Evolutionary conservation across 2,888 invertebrate species (phyloP).

Genomic region (Drosophila falleni): DNA sequence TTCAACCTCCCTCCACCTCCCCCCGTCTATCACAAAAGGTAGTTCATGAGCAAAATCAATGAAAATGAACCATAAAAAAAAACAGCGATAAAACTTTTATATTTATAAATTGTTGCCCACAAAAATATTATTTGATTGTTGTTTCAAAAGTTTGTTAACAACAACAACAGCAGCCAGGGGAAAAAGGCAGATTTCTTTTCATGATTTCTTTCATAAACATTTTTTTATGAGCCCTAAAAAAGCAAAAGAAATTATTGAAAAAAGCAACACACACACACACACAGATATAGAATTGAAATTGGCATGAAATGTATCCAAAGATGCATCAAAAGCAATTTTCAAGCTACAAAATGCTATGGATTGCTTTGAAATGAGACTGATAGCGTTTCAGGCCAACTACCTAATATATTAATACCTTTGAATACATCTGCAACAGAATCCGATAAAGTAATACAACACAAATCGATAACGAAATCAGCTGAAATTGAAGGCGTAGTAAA

Average conservation of each 20-base stretch:
- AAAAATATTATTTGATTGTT: slow-evolving; percentile 76
- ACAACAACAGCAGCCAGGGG: not conserved
- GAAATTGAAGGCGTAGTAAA: slow-evolving; percentile 74
- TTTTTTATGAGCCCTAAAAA: slow-evolving; percentile 54
- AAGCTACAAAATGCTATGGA: slow-evolving; percentile 44
- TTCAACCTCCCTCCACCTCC: not conserved
- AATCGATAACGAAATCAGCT: slow-evolving; percentile 38
- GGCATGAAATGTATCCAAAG: slow-evolving; percentile 85
- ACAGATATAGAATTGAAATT: slow-evolving; percentile 45
- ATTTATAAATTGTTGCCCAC: slow-evolving; percentile 68
- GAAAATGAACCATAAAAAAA: slow-evolving; percentile 15
- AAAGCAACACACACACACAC: slow-evolving; percentile 31
- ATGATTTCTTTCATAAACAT: slow-evolving; percentile 60
- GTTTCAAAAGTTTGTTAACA: slow-evolving; percentile 38
- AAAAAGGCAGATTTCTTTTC: slow-evolving; percentile 33
- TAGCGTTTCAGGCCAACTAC: slow-evolving; percentile 82
- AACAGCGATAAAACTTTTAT: slow-evolving; percentile 40
- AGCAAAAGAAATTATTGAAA: slow-evolving; percentile 40
- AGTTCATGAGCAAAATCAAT: slow-evolving; percentile 28
- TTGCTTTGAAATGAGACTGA: slow-evolving; percentile 84
- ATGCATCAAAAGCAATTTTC: slow-evolving; percentile 81
- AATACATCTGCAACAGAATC: slow-evolving; percentile 27
- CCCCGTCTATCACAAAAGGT: slow-evolving; percentile 8
- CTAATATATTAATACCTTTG: slow-evolving; percentile 25
- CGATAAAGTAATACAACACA: slow-evolving; percentile 22